Evolutionary conservation across 2,113 vertebrate species (phyloP).

Genomic region (Eleginops maclovinus): DNA sequence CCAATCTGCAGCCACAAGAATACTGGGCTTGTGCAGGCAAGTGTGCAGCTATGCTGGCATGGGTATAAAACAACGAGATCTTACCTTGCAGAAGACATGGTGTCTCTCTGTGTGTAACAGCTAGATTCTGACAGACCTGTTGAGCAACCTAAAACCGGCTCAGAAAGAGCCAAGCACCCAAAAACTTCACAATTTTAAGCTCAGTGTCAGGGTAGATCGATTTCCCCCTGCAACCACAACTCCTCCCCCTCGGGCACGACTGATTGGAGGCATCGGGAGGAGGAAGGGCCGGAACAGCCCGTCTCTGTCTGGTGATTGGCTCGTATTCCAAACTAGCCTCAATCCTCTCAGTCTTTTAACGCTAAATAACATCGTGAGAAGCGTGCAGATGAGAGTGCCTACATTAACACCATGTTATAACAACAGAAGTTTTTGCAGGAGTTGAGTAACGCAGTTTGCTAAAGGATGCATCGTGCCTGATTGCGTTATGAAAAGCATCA

Average conservation of each 20-base stretch:
- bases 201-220: slow-evolving; percentile 49
- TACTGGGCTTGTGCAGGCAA: slow-evolving; percentile 34
- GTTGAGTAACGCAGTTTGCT: background rate
- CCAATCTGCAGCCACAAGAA: slow-evolving; percentile 41
- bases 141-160: slow-evolving; percentile 56
- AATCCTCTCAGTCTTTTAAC: background rate
- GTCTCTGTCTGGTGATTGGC: slow-evolving; percentile 58
- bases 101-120: slow-evolving; percentile 35
- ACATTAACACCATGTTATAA: background rate
- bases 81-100: slow-evolving; percentile 79
- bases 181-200: slow-evolving; percentile 70
- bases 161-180: slow-evolving; percentile 42
- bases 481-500: background rate
- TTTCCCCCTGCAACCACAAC: slow-evolving; percentile 48
- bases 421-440: too few species aligned
- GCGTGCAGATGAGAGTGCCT: slow-evolving; percentile 28
- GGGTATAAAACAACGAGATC: slow-evolving; percentile 29
- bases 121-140: slow-evolving; percentile 66
- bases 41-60: too few species aligned
- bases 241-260: slow-evolving; percentile 39
- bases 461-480: background rate
- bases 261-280: slow-evolving; percentile 58
- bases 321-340: background rate
- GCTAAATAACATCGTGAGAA: slow-evolving; percentile 29
- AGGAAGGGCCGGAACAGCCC: slow-evolving; percentile 31